A percentile compares a stretch with the other conserved stretches of the same genome.
These are phyloP conservation scores for Bombus confusus DNA, from an alignment of 1,140 invertebrate genomes.

Conservation along the genomic window DNA sequence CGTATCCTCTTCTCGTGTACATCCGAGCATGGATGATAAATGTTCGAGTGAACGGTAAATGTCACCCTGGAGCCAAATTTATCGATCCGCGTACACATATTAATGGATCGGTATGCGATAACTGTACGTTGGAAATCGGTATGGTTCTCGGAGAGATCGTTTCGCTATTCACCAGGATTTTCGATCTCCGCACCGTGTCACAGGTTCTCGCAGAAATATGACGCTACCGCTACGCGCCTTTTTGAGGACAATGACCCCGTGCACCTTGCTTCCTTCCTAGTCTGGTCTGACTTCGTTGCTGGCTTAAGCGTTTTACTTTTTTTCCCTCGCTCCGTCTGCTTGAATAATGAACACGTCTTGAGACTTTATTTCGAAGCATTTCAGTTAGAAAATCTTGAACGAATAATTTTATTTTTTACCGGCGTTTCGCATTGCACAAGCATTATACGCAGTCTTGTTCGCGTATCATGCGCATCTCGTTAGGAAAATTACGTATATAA, in stretches of 20 bases:
- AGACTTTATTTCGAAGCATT: not conserved
- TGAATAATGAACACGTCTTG: not conserved
- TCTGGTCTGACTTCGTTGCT: slow-evolving; percentile 40
- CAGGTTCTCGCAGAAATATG: slow-evolving; percentile 32
- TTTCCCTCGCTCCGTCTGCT: not conserved
- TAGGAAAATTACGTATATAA: no score
- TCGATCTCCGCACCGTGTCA: not conserved
- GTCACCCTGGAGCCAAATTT: not conserved
- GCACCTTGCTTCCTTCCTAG: slow-evolving; percentile 46
- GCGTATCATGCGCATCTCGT: no score
- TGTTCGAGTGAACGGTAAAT: slow-evolving; percentile 38
- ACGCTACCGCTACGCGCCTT: slow-evolving; percentile 63
- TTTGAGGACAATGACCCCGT: slow-evolving; percentile 65
- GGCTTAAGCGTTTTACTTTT: not conserved
- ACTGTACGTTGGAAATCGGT: not conserved
- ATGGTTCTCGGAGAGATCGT: not conserved
- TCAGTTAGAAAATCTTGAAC: not conserved
- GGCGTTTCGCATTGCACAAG: no score
- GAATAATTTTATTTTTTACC: not conserved
- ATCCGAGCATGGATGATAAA: slow-evolving; percentile 23
- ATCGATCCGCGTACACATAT: not conserved
- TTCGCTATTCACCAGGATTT: slow-evolving; percentile 6
- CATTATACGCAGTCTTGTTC: no score
- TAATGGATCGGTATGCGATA: not conserved
- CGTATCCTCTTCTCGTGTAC: not conserved